phyloP scores from a whole-genome alignment of 2,888 invertebrate species.

The Ptilodon capucinus region DNA sequence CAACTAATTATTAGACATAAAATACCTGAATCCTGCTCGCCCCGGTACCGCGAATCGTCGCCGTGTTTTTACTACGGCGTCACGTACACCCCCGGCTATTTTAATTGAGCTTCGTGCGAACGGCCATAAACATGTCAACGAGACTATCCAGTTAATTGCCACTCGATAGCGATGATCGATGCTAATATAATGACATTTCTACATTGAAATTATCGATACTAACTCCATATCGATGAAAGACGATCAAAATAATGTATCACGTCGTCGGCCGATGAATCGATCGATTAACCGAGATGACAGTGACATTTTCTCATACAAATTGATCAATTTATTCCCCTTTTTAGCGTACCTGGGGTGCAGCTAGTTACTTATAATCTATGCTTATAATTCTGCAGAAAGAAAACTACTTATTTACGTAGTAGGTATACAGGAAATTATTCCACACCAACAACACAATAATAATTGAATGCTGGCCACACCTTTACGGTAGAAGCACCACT shows the following conservation, averaged over 20 bases:
- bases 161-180: neutral
- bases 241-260: neutral
- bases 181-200: neutral
- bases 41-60: neutral
- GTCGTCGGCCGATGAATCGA: neutral
- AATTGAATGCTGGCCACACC: no score
- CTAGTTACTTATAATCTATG: no score
- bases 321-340: no score
- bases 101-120: neutral
- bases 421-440: no score
- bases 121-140: neutral
- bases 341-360: no score
- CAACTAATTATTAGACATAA: neutral
- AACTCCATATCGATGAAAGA: neutral
- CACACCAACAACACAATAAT: no score
- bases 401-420: no score
- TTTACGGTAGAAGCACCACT: no score
- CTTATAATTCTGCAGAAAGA: no score
- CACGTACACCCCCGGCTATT: neutral
- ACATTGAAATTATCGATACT: neutral
- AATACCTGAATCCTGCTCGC: neutral
- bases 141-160: neutral
- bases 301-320: neutral
- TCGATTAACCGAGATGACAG: neutral
- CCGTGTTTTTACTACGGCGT: neutral